Conservation (phyloP, 2,113 vertebrate genomes). For the Vidua chalybeata region DNA sequence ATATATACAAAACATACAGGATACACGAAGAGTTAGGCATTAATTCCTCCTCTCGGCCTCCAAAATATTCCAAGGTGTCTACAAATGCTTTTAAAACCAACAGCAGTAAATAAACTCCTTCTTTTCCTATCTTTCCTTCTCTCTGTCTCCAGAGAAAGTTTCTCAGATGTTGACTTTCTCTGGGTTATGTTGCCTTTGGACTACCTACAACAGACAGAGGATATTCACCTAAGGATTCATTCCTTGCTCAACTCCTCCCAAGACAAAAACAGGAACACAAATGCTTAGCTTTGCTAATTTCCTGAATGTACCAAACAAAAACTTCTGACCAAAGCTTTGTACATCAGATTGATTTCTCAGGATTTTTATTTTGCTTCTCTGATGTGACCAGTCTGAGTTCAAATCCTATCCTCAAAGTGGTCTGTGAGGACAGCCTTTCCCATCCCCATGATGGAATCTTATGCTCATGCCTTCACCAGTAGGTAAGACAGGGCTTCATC, state of each 20-base stretch:
- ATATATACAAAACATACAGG: background rate
- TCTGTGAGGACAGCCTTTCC: background rate
- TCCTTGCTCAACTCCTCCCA: background rate
- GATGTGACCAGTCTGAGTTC: background rate
- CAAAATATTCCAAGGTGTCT: background rate
- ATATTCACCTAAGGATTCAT: background rate
- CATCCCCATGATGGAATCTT: background rate
- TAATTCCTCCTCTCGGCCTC: background rate
- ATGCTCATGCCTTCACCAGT: background rate
- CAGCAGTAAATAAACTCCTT: background rate
- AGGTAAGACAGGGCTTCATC: background rate
- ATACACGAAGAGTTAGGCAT: background rate
- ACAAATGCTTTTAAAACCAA: background rate
- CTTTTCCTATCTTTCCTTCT: background rate
- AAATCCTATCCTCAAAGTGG: background rate
- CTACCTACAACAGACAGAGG: background rate
- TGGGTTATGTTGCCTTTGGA: background rate
- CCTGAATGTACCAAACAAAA: background rate
- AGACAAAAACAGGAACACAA: background rate
- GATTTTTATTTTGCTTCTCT: background rate
- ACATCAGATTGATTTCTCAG: background rate
- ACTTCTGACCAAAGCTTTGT: background rate
- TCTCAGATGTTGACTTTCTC: background rate
- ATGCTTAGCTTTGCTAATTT: background rate
- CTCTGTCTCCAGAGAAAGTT: background rate